Conservation (phyloP, 2,113 vertebrate species). For the Sapajus apella region DNA sequence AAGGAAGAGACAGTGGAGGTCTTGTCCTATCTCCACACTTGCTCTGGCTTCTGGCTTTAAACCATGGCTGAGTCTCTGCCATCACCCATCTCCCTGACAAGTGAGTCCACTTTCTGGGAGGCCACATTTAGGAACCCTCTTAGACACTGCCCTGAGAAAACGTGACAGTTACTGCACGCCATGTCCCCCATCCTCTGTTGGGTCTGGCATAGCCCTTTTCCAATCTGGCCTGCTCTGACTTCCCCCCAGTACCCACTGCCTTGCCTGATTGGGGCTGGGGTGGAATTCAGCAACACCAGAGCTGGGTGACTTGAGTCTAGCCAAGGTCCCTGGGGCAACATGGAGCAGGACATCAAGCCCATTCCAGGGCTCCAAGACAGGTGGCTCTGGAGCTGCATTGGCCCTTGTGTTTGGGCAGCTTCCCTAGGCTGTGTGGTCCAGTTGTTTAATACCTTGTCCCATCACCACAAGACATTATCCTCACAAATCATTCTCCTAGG, state of each 20-base stretch:
- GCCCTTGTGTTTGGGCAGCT: background rate
- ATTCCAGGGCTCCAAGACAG: background rate
- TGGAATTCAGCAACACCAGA: too few species aligned
- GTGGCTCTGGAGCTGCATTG: fast-evolving
- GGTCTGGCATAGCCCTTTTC: too few species aligned
- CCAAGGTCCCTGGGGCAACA: background rate
- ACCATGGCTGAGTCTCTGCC: background rate
- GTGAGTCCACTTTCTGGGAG: background rate
- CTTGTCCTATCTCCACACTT: background rate
- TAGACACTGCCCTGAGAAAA: background rate
- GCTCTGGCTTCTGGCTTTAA: background rate
- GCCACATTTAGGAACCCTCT: too few species aligned
- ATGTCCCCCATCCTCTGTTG: background rate
- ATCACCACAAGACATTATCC: background rate
- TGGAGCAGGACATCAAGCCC: background rate
- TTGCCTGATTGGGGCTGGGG: background rate
- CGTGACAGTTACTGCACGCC: too few species aligned
- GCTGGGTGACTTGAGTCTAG: background rate
- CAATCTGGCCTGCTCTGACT: too few species aligned
- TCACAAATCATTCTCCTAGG: background rate
- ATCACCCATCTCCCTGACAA: background rate
- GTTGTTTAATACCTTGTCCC: background rate
- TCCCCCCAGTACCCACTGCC: background rate
- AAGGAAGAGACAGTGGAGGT: background rate
- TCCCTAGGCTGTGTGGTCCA: too few species aligned